These are phyloP conservation scores for Tipula vernalis DNA, from an alignment of 2,888 invertebrate genomes.

Conservation along the genomic window DNA sequence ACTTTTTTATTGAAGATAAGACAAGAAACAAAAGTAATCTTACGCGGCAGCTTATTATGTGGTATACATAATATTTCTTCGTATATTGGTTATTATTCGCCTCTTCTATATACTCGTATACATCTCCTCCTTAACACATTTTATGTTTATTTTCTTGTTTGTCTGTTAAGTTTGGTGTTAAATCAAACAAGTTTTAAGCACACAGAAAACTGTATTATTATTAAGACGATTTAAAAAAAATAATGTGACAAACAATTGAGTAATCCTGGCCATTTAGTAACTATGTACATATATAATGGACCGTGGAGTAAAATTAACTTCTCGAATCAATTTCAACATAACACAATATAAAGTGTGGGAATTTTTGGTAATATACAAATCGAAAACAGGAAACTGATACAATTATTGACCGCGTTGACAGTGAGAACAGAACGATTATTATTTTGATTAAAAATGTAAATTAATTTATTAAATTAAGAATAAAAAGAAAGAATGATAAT, in stretches of 20 bases:
- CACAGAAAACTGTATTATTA: not conserved
- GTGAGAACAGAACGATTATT: not conserved
- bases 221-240: not conserved
- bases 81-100: not conserved
- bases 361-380: not conserved
- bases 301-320: not conserved
- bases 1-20: not conserved
- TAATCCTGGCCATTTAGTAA: not conserved
- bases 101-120: not conserved
- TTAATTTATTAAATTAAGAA: not conserved
- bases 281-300: not conserved
- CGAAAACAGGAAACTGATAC: not conserved
- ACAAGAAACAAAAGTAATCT: not conserved
- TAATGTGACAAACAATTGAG: not conserved
- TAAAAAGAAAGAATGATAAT: not conserved
- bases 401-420: not conserved
- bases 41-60: not conserved
- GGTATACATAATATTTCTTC: not conserved
- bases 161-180: not conserved
- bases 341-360: not conserved
- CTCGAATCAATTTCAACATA: not conserved
- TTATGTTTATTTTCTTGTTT: not conserved
- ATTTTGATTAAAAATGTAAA: constrained; percentile 4
- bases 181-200: not conserved
- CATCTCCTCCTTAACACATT: not conserved